A percentile compares a stretch with the other conserved stretches of the same genome.
These are phyloP conservation scores for Serripes groenlandicus DNA, from an alignment of 2,888 invertebrate genomes.

Conservation along the genomic window DNA sequence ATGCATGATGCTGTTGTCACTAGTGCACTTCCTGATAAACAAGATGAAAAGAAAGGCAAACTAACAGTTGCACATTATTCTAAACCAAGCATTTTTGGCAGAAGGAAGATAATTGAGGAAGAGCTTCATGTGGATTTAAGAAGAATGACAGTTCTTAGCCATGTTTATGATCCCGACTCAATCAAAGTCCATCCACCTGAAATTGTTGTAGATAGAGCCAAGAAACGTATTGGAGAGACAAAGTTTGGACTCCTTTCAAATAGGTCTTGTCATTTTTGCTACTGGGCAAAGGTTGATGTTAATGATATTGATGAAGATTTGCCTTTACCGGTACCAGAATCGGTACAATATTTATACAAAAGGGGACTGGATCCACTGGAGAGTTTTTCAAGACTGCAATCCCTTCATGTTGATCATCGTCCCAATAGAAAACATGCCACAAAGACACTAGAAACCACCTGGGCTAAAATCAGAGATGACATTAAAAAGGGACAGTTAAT, in stretches of 20 bases:
- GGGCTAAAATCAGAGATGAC: constrained; percentile 40
- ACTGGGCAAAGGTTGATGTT: constrained; percentile 48
- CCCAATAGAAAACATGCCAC: constrained; percentile 20
- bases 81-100: constrained; percentile 5
- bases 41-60: constrained; percentile 1
- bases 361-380: not conserved
- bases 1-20: constrained; percentile 43
- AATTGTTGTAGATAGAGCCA: constrained; percentile 34
- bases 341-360: not conserved
- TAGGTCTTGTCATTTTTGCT: constrained; percentile 50
- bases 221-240: constrained; percentile 44
- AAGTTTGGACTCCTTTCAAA: constrained; percentile 39
- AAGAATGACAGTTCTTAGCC: not conserved
- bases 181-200: constrained; percentile 28
- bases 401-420: constrained; percentile 35
- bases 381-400: constrained; percentile 5
- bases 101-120: constrained; percentile 35
- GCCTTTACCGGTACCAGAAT: not conserved
- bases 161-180: constrained; percentile 15
- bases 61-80: constrained; percentile 38
- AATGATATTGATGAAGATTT: not conserved
- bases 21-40: not conserved
- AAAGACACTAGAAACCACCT: not conserved
- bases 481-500: constrained; percentile 29
- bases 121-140: not conserved